Base-by-base conservation (phyloP, 1,140 invertebrate species). In the Aphelenchoides fujianensis region DNA sequence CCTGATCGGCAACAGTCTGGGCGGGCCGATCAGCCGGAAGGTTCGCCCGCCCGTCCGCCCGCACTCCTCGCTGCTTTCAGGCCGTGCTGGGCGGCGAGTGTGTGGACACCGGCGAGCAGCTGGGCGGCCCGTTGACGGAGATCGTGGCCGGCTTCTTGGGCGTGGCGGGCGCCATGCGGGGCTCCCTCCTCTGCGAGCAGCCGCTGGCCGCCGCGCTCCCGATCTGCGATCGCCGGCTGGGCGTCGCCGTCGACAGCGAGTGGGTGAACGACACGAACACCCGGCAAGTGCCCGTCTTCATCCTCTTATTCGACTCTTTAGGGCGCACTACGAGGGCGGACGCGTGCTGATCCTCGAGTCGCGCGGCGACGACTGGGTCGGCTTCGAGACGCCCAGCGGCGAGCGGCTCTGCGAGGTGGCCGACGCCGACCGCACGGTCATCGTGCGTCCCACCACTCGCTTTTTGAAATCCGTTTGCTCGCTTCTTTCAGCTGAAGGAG, bases 1-100 rank as follows among this genome's bases (percentile, higher is more conserved):
- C 48, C 23, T 69, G 2, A 63, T 69, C 48, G 68, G 63, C 2
- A n/a, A 69, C n/a, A n/a, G n/a, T n/a, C 48, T 63, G 3, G 68
- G 68, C 23, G 68, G 53, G 3, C 1, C 68, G 32, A 69, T 69
- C 2, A 27, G 54, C 0, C 3, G 68, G 32, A 69, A 69, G 48
- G 64, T 62, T n/a, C n/a, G n/a, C n/a, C n/a, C n/a, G n/a, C n/a
- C n/a, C n/a, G n/a, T n/a, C n/a, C n/a, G n/a, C n/a, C n/a, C n/a
- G n/a, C n/a, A n/a, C n/a, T n/a, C n/a, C n/a, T n/a, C n/a, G n/a
- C n/a, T n/a, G n/a, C n/a, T 12, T 67, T 28, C 28, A 67, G 64
- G 69, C 69, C 7, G 70, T 70, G 41, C 66, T 70, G 1, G 69
- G 69, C 27, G 69, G 69, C 23, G 23, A 70, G 32, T 70, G 69